These are phyloP conservation scores for Montipora capricornis DNA, from an alignment of 64 coral and sea anemone species.

Conservation along the genomic window DNA sequence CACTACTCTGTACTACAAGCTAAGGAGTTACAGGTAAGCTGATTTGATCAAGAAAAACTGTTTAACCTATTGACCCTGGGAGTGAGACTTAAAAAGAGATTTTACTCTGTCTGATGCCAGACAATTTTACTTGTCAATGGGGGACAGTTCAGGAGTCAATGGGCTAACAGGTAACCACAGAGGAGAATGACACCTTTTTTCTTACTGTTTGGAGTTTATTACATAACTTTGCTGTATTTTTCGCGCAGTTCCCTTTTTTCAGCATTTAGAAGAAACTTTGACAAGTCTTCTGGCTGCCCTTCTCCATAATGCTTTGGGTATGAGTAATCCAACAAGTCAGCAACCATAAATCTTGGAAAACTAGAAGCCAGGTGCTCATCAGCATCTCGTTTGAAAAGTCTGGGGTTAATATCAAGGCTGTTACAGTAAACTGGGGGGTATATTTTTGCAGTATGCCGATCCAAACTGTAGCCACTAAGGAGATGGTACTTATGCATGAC, in stretches of 20 bases:
- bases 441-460: slow-evolving; percentile 87
- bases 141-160: no score
- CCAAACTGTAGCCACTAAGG: slow-evolving; percentile 73
- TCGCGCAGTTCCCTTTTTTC: slow-evolving; percentile 81
- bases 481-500: slow-evolving; percentile 75
- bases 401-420: slow-evolving; percentile 58
- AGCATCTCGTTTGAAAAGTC: slow-evolving; percentile 53
- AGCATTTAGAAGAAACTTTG: slow-evolving; percentile 76
- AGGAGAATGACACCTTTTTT: no score
- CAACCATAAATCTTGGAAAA: slow-evolving; percentile 55
- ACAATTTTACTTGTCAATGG: no score
- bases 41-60: no score
- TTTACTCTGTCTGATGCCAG: no score
- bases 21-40: no score
- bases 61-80: no score
- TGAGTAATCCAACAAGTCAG: slow-evolving; percentile 86
- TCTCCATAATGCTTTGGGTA: slow-evolving; percentile 80
- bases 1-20: no score
- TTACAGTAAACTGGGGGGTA: slow-evolving; percentile 70
- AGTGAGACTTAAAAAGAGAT: no score
- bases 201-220: background rate
- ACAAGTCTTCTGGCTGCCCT: slow-evolving; percentile 83
- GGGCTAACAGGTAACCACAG: no score
- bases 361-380: slow-evolving; percentile 60
- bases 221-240: slow-evolving; percentile 88